These are phyloP conservation scores for Adoxophyes honmai DNA, from an alignment of 1,140 invertebrate species.

Conservation along the genomic window DNA sequence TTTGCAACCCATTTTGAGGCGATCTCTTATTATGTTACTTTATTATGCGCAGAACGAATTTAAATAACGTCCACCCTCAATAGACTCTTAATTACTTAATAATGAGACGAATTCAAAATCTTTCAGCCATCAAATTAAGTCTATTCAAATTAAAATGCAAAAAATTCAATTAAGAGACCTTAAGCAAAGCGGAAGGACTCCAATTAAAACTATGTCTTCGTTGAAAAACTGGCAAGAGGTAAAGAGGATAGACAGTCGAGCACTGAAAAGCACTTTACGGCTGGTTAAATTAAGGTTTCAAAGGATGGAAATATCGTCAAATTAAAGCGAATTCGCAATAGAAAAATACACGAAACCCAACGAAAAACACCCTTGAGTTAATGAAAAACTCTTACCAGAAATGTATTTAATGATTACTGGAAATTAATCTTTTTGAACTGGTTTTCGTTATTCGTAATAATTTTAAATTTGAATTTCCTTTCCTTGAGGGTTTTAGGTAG, in stretches of 20 bases:
- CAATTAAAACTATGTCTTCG: constrained; percentile 62
- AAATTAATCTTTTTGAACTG: neutral
- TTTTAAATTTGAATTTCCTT: neutral
- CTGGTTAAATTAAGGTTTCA: constrained; percentile 37
- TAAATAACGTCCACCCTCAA: neutral
- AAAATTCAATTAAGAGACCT: constrained; percentile 53
- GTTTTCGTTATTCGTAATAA: neutral
- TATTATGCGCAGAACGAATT: too few relatives aligned
- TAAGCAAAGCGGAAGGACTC: constrained; percentile 50
- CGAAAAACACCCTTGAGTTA: constrained; percentile 20
- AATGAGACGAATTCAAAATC: constrained; percentile 26
- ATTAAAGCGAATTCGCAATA: constrained; percentile 30
- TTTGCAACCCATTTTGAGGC: too few relatives aligned
- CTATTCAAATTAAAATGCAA: constrained; percentile 41
- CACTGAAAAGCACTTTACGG: constrained; percentile 48
- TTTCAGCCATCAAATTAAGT: constrained; percentile 32
- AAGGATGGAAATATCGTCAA: constrained; percentile 39
- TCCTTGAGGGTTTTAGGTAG: neutral
- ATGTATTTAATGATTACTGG: constrained; percentile 7
- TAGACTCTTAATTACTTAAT: constrained; percentile 15
- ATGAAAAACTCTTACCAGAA: constrained; percentile 23
- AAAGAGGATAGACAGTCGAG: constrained; percentile 46
- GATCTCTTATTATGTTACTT: too few relatives aligned
- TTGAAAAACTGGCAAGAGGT: constrained; percentile 42
- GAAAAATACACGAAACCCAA: constrained; percentile 15